These are phyloP conservation scores for Lacanobia oleracea DNA, from an alignment of 2,888 invertebrate species.

Conservation along the genomic window DNA sequence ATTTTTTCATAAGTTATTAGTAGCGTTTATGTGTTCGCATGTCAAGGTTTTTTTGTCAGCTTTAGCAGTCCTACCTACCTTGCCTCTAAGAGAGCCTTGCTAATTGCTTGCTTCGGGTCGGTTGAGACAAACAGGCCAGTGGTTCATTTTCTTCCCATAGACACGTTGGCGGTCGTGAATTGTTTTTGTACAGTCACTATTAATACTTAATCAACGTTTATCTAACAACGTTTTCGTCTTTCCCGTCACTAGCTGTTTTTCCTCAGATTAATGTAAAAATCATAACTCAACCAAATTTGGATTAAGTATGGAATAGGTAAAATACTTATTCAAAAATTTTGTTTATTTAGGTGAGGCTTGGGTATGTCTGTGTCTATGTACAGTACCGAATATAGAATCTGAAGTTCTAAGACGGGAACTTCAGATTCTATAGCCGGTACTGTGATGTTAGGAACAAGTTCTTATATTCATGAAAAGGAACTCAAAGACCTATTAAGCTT, in stretches of 20 bases:
- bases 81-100: conserved; percentile 55
- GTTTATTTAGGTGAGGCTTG: conserved; percentile 19
- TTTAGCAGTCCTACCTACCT: conserved; percentile 64
- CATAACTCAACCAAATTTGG: background rate
- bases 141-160: conserved; percentile 71
- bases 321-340: conserved; percentile 21
- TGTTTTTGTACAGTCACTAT: conserved; percentile 28
- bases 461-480: conserved; percentile 21
- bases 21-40: conserved; percentile 73
- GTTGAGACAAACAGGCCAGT: conserved; percentile 62
- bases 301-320: background rate
- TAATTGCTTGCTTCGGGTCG: conserved; percentile 59
- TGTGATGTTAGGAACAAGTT: conserved; percentile 10
- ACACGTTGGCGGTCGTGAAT: conserved; percentile 65
- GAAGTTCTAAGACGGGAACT: too few relatives aligned
- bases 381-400: too few relatives aligned
- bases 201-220: conserved; percentile 49
- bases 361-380: conserved; percentile 1
- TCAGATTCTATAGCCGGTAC: too few relatives aligned
- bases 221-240: conserved; percentile 7
- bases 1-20: conserved; percentile 75
- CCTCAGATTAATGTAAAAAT: background rate
- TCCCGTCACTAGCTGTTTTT: background rate
- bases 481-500: conserved; percentile 48
- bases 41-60: conserved; percentile 78